Evolutionary conservation across 2,797 vertebrate genomes (phyloP).

Genomic region (Mormyrus hasselquistii): DNA sequence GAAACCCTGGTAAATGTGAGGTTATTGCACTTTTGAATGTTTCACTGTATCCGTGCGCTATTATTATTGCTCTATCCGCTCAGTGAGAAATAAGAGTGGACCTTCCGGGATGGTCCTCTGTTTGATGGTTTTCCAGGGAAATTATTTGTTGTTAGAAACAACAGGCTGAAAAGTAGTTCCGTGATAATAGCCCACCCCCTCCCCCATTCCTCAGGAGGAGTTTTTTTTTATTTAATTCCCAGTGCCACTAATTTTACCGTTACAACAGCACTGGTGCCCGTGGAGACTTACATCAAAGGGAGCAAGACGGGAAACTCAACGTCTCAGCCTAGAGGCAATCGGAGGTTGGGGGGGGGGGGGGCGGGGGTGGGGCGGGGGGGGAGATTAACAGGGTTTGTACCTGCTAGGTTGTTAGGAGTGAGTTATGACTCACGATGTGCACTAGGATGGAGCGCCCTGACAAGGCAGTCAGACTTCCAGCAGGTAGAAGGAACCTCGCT

Average conservation of each 20-base stretch:
- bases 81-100: background rate
- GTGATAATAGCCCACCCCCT: background rate
- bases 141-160: background rate
- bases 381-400: background rate
- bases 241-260: conserved; percentile 14
- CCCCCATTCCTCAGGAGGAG: background rate
- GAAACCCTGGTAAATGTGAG: background rate
- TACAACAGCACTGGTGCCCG: background rate
- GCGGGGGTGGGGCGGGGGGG: background rate
- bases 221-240: background rate
- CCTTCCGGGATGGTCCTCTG: background rate
- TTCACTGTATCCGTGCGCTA: background rate
- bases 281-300: background rate
- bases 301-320: background rate
- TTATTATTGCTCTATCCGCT: background rate
- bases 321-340: background rate
- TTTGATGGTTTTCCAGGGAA: background rate
- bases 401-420: background rate
- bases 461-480: background rate
- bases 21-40: background rate
- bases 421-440: background rate
- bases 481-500: background rate
- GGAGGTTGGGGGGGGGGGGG: background rate
- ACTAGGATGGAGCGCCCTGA: background rate
- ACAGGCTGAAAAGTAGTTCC: background rate